Base-by-base conservation (phyloP, 2,888 invertebrate species). In the Ephialtes manifestator region DNA sequence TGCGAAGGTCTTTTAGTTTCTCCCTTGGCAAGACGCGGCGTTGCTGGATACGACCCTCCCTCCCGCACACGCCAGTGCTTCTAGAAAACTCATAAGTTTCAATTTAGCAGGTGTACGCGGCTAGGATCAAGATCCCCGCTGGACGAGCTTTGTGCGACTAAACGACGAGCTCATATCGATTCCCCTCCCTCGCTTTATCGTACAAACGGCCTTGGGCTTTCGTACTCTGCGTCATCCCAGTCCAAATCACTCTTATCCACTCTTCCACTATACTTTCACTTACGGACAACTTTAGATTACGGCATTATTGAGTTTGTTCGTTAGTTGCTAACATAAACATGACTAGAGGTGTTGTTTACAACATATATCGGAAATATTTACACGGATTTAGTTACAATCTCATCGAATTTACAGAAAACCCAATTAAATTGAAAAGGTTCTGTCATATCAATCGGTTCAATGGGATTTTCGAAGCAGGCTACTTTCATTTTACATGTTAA, bases 21-120 rank as follows among this genome's bases (percentile, higher is more conserved):
- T 51, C 71, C 48, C 53, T 35, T 20, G 67, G 7, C 1, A 55
- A 68, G 43, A 15, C 35, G 28, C 28, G 67, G 53, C 18, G 15
- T 43, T 18, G 15, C 28, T 43, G 55, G 68, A 13, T 35, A 18
- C 28, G 63, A 15, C 18, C 4, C 28, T 39, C n/a, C 43, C 43
- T 20, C 43, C 13, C 24, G 67, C 43, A 46, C 71, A 65, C 18
- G 58, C 48, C 35, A 83, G 84, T 85, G 83, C 82, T 86, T 85
- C 88, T 87, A 90, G 90, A 90, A 93, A 94, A 92, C 93, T 94
- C 94, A 94, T 94, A 94, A 94, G 93, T 94, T 94, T 93, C 94
- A 94, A 93, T 94, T 94, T 93, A 92, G 90, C 86, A 70, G 74
- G 82, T 67, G 76, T 75, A 79, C 81, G 86, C 80, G 43, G 51